Percentiles rank a stretch among this genome's conserved stretches.
These are phyloP conservation scores for Pantelozetes paolii DNA, from an alignment of 2,888 invertebrate genomes.

Conservation along the genomic window DNA sequence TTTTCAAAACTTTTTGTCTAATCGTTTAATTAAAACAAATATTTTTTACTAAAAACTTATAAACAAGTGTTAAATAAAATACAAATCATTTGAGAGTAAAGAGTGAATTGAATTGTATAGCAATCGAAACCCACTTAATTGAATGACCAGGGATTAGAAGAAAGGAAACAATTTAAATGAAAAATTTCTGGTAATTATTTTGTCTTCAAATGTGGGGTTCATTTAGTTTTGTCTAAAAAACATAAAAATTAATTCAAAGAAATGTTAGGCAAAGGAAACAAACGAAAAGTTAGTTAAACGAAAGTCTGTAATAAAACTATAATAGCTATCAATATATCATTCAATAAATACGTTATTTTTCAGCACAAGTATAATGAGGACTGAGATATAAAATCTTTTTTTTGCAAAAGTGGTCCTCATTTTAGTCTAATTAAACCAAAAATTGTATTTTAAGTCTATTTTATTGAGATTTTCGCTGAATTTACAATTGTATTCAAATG, in stretches of 20 bases:
- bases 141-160: not conserved
- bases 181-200: slow-evolving; percentile 10
- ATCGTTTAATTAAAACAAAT: not conserved
- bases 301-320: slow-evolving; percentile 1
- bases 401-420: too few relatives aligned
- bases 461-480: too few relatives aligned
- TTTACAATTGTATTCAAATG: too few relatives aligned
- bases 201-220: not conserved
- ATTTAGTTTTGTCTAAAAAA: not conserved
- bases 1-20: too few relatives aligned
- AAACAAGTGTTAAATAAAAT: too few relatives aligned
- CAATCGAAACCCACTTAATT: not conserved
- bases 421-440: too few relatives aligned
- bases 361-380: too few relatives aligned
- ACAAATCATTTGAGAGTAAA: too few relatives aligned
- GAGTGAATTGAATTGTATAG: too few relatives aligned
- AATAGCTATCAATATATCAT: slow-evolving; percentile 15
- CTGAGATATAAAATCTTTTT: too few relatives aligned
- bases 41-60: not conserved
- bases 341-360: not conserved
- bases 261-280: not conserved
- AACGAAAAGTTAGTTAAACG: not conserved
- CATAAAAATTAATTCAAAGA: not conserved
- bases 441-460: too few relatives aligned
- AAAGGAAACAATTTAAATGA: not conserved